These are phyloP conservation scores for Athalia cordata DNA, from an alignment of 2,888 invertebrate species.

Conservation along the genomic window DNA sequence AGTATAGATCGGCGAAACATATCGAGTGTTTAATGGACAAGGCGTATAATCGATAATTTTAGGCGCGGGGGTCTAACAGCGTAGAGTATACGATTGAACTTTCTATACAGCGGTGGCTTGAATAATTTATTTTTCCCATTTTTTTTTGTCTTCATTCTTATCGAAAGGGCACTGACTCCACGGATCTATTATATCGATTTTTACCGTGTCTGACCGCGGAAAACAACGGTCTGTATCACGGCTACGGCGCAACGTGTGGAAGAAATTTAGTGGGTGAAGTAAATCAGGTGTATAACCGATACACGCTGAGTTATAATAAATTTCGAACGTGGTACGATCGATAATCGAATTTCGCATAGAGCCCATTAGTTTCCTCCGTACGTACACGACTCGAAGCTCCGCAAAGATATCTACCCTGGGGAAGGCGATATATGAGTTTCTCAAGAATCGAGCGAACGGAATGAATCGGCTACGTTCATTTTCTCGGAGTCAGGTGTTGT, in stretches of 20 bases:
- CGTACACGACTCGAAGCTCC: background rate
- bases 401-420: background rate
- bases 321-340: background rate
- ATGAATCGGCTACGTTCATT: constrained; percentile 28
- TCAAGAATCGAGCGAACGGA: constrained; percentile 10
- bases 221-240: background rate
- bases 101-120: background rate
- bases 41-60: constrained; percentile 15
- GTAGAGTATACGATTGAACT: background rate
- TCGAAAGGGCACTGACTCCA: background rate
- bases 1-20: background rate
- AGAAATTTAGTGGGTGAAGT: background rate
- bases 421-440: constrained; percentile 1
- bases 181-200: background rate
- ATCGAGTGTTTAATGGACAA: background rate
- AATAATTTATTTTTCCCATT: background rate
- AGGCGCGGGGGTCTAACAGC: background rate
- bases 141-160: background rate
- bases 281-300: no score
- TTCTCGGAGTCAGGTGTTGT: constrained; percentile 37
- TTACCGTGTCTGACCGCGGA: background rate
- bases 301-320: no score
- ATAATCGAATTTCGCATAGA: constrained; percentile 1
- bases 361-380: background rate
- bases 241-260: background rate